A percentile compares a stretch with the other conserved stretches of the same genome.
Evolutionary conservation across 1,140 invertebrate species (phyloP).

Genomic region (Planococcus citri): DNA sequence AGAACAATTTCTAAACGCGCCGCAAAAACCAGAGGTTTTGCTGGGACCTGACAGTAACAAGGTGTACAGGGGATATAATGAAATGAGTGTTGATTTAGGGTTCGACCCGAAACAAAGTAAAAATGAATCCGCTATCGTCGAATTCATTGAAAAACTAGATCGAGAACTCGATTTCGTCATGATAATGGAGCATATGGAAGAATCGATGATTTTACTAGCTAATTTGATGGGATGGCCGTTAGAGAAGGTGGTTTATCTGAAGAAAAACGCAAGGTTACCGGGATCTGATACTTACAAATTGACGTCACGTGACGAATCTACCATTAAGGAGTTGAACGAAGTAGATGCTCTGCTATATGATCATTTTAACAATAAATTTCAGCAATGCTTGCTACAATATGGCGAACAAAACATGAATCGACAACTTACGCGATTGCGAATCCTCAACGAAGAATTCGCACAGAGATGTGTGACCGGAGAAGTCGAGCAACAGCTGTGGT

Average conservation of each 20-base stretch:
- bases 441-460: conserved; percentile 25
- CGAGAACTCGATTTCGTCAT: conserved; percentile 39
- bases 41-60: too few relatives aligned
- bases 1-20: too few relatives aligned
- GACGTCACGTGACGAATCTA: conserved; percentile 20
- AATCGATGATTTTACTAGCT: conserved; percentile 40
- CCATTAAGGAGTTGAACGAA: conserved; percentile 28
- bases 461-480: conserved; percentile 28
- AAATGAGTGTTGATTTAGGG: conserved; percentile 36
- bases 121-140: conserved; percentile 21
- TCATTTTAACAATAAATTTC: conserved; percentile 32
- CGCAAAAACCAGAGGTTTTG: too few relatives aligned
- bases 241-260: conserved; percentile 36
- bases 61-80: conserved; percentile 36
- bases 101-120: conserved; percentile 28
- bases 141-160: conserved; percentile 32
- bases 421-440: conserved; percentile 27
- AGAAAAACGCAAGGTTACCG: conserved; percentile 31
- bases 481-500: too few relatives aligned
- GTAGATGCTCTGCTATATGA: conserved; percentile 33
- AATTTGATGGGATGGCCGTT: too few relatives aligned
- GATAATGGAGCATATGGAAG: conserved; percentile 41
- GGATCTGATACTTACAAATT: conserved; percentile 17
- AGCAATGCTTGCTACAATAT: conserved; percentile 28
- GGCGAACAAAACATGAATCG: conserved; percentile 31